Conservation (phyloP, 2,797 vertebrate species). For the Periophthalmus magnuspinnatus region DNA sequence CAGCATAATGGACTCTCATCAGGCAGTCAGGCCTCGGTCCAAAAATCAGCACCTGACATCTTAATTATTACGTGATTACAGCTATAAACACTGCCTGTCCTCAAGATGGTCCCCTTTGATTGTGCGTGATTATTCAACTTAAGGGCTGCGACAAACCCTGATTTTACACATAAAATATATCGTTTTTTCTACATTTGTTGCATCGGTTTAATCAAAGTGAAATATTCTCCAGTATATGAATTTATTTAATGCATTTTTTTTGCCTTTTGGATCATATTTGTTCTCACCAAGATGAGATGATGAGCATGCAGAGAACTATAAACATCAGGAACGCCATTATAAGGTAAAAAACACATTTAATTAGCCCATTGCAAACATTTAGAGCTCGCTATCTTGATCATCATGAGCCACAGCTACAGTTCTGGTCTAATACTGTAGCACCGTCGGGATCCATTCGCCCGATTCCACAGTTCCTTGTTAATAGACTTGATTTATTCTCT, state of each 20-base stretch:
- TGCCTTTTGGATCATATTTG: conserved; percentile 25
- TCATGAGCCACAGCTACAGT: background rate
- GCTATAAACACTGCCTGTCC: conserved; percentile 37
- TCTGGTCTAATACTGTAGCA: conserved; percentile 56
- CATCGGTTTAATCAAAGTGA: background rate
- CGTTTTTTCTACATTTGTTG: background rate
- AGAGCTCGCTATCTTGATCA: background rate
- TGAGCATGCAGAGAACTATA: conserved; percentile 8
- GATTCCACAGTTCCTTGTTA: conserved; percentile 54
- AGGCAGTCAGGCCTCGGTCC: conserved; percentile 34
- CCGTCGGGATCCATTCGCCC: conserved; percentile 64
- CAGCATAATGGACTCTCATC: conserved; percentile 47
- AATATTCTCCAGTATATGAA: conserved; percentile 11
- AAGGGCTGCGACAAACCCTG: conserved; percentile 2
- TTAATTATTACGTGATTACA: conserved; percentile 55
- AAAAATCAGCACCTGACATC: conserved; percentile 34
- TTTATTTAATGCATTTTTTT: conserved; percentile 24
- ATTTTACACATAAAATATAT: background rate
- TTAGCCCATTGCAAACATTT: conserved; percentile 5
- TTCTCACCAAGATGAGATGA: conserved; percentile 33
- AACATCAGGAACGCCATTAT: background rate
- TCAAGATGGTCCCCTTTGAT: conserved; percentile 26
- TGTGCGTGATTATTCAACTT: conserved; percentile 13
- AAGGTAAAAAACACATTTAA: conserved; percentile 20
- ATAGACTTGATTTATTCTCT: conserved; percentile 60